Evolutionary conservation across 2,888 invertebrate genomes (phyloP), one percentile per base, ranked within the genome.

Genomic region (Conomelus anceps): DNA sequence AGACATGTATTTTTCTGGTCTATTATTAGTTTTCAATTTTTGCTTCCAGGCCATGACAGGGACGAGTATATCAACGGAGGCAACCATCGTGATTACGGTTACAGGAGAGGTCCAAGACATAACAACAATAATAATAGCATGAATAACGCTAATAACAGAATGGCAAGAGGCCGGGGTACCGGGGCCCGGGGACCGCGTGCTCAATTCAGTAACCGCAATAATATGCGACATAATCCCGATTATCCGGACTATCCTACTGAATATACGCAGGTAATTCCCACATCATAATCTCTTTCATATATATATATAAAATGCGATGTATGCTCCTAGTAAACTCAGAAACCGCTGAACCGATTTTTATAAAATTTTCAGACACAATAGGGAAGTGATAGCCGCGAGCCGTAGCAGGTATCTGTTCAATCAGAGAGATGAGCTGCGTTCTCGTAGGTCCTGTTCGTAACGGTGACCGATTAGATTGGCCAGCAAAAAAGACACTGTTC

Each of bases 211-310:
- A 63, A 63, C n/a, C 63, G 63, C n/a, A 41, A 41, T 63, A 88
- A 88, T 17, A 41, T 29, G 91, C 93, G 93, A 88, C 93, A 93
- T 91, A 94, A 92, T 89, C 92, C 92, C 4, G 94, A 95, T 86
- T 94, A 94, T 92, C 91, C 93, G 0, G 94, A 94, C 92, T 94
- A 93, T 91, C 93, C 93, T 3, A 91, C 93, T 6, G 94, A 94
- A 91, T 94, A 93, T 92, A 91, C 93, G 84, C 91, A 91, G 90
- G 91, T 91, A 88, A 23, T 63, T 7, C n/a, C n/a, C n/a, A n/a
- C n/a, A n/a, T n/a, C 22, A 20, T 87, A 22, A 20, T 29, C 29
- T 22, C 6, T 87, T 9, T 11, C 87, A 87, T 3, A 1, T 6
- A 23, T 29, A 17, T 87, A 22, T 23, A 22, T 20, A 87, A 87